phyloP scores from a whole-genome alignment of 2,888 invertebrate genomes.

The Euclidia mi region DNA sequence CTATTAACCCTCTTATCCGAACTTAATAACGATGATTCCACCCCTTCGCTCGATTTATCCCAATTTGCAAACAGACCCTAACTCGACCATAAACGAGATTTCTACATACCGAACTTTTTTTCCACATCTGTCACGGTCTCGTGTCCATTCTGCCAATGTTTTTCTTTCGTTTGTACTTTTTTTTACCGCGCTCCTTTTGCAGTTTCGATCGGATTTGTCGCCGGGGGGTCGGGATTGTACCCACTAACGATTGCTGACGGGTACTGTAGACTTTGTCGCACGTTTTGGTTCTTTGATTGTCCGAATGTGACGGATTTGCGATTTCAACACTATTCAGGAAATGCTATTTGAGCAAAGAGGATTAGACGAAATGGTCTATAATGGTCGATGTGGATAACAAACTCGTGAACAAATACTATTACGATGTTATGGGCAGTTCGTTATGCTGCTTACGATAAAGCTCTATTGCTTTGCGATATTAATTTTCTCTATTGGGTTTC shows the following conservation, averaged over 20 bases:
- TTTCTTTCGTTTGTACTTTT: constrained; percentile 55
- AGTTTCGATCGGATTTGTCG: constrained; percentile 82
- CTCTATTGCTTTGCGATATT: constrained; percentile 10
- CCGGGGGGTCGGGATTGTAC: constrained; percentile 81
- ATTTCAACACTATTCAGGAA: constrained; percentile 72
- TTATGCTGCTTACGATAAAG: constrained; percentile 43
- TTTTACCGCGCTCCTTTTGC: constrained; percentile 71
- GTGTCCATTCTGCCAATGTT: constrained; percentile 79
- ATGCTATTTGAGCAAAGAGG: constrained; percentile 77
- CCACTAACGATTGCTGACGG: constrained; percentile 80
- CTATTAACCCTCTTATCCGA: constrained; percentile 35
- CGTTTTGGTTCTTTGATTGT: constrained; percentile 83
- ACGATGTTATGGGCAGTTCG: constrained; percentile 40
- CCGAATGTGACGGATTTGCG: constrained; percentile 85
- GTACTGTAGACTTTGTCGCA: constrained; percentile 75
- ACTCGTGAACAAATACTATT: constrained; percentile 55
- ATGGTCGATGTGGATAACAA: constrained; percentile 60
- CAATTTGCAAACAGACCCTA: constrained; percentile 75
- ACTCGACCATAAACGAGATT: constrained; percentile 77
- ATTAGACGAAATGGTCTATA: constrained; percentile 64
- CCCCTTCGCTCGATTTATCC: constrained; percentile 69
- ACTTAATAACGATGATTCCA: constrained; percentile 49
- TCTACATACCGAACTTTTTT: constrained; percentile 68
- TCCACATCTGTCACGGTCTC: constrained; percentile 84
- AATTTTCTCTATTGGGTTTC: constrained; percentile 11